Evolutionary conservation across 2,888 invertebrate genomes (phyloP), one percentile per base, ranked within the genome.

Genomic region (Serripes groenlandicus): DNA sequence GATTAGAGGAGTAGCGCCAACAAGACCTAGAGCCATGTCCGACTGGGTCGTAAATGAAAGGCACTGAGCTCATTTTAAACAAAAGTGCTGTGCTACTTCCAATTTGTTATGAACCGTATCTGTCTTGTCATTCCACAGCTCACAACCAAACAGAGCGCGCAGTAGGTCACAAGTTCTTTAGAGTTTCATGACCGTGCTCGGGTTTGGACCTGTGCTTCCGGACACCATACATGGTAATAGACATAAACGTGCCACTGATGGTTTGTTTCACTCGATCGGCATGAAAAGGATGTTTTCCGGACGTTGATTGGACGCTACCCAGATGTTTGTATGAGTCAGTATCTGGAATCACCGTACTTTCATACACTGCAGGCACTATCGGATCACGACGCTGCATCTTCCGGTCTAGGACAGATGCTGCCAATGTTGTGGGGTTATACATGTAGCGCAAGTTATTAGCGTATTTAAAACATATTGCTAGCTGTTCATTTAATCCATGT

Each of bases 381-480:
- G n/a, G n/a, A 23, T 26, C 5, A 7, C n/a, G 9, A 15, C 11
- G 28, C 23, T 18, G 18, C 26, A 34, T 68, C 32, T 42, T 42
- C 18, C 64, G 37, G 32, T 42, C n/a, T 7, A 34, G 49, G 21
- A 60, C 58, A 7, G 60, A 58, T 11, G 49, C 35, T 18, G 56
- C 70, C 49, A 70, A 71, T 77, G 70, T 77, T 28, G 52, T 5
- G 4, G 70, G 32, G 30, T 77, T 77, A 32, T 71, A 71, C 3
- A 34, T 11, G 37, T 62, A 71, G 21, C 77, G n/a, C 77, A 70
- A 77, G 15, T 32, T 28, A 21, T 11, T 62, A 3, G 70, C 37
- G 26, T 71, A 77, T 15, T 30, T n/a, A 23, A 58, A 30, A 32
- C 62, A 62, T 9, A 62, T 64, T 3, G 62, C 18, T 9, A 74